These are phyloP conservation scores for Marisa cornuarietis DNA, from an alignment of 1,140 invertebrate species.

Conservation along the genomic window DNA sequence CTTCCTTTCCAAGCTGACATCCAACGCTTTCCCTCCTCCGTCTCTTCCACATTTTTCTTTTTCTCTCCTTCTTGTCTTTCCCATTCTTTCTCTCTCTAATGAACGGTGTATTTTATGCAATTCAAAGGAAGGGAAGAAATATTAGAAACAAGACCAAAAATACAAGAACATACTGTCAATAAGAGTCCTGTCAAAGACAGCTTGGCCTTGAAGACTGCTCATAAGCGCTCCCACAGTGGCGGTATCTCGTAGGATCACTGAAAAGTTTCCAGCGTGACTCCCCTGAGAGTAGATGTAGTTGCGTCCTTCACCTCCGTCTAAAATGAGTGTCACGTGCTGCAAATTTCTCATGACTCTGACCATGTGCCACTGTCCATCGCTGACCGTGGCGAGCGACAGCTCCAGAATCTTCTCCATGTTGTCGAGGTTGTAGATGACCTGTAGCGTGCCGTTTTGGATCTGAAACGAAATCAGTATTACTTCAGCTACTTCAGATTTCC, in stretches of 20 bases:
- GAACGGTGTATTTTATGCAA: too few relatives aligned
- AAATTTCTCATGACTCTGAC: conserved; percentile 82
- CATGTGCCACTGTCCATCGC: conserved; percentile 97
- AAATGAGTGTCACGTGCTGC: conserved; percentile 87
- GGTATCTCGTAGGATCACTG: neutral
- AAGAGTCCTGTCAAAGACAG: neutral
- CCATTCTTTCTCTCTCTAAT: too few relatives aligned
- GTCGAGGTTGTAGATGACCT: conserved; percentile 82
- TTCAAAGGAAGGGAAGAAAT: too few relatives aligned
- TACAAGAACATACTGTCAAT: neutral
- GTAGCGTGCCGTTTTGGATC: conserved; percentile 76
- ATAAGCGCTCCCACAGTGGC: neutral
- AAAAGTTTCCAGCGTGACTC: neutral
- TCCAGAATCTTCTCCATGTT: conserved; percentile 82
- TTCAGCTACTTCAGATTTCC: too few relatives aligned
- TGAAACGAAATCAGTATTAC: too few relatives aligned
- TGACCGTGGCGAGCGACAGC: conserved; percentile 89
- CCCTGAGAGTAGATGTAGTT: conserved; percentile 87
- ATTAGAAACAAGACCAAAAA: too few relatives aligned
- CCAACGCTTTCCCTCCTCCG: too few relatives aligned
- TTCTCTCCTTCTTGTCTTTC: too few relatives aligned
- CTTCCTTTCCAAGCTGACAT: too few relatives aligned
- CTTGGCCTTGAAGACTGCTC: neutral
- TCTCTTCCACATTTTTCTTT: too few relatives aligned
- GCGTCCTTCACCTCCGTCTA: conserved; percentile 94